These are phyloP conservation scores for Chloroceryle inda DNA, from an alignment of 2,797 vertebrate genomes.

Conservation along the genomic window DNA sequence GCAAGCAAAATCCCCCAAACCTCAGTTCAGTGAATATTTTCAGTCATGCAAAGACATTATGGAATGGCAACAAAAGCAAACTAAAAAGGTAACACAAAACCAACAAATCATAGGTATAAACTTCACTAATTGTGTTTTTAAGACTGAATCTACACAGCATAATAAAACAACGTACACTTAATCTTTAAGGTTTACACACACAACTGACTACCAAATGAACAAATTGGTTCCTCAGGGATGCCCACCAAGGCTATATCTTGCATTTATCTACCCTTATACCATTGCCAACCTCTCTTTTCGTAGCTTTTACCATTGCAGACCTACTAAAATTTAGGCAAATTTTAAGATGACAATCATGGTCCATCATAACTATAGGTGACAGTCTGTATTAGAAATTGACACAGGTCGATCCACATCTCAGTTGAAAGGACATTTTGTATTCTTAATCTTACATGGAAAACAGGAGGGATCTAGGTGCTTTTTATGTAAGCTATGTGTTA, in stretches of 20 bases:
- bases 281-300: background rate
- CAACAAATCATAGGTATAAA: background rate
- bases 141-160: background rate
- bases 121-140: background rate
- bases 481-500: background rate
- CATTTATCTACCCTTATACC: background rate
- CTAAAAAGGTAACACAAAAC: background rate
- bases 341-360: background rate
- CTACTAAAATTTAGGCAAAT: background rate
- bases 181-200: background rate
- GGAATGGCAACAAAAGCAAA: background rate
- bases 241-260: background rate
- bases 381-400: background rate
- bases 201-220: background rate
- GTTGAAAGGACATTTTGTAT: background rate
- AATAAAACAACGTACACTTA: background rate
- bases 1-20: accelerated
- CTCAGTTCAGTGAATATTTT: background rate
- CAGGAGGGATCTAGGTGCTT: background rate
- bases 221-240: background rate
- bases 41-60: background rate
- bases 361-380: background rate
- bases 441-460: background rate
- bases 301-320: background rate
- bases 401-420: background rate